Evolutionary conservation across 2,888 invertebrate species (phyloP).

Genomic region (Chymomyza amoena): DNA sequence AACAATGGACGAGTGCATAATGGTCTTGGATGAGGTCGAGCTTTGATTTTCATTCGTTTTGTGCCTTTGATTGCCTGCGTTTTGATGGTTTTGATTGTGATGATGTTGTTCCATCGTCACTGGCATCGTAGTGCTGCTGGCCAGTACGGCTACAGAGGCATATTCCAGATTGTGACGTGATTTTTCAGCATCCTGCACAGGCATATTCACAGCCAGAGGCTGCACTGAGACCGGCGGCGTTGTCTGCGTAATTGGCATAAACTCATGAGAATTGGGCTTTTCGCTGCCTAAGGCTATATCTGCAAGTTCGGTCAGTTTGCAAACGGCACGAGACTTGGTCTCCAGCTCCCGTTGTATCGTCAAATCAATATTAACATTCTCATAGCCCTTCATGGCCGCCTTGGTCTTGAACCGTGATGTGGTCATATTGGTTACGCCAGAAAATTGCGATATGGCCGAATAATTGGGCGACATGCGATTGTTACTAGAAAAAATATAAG

Average conservation of each 20-base stretch:
- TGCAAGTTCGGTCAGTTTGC: conserved; percentile 77
- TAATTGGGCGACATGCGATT: conserved; percentile 75
- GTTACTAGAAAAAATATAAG: conserved; percentile 46
- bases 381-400: conserved; percentile 86
- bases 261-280: conserved; percentile 66
- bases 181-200: neutral
- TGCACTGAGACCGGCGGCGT: conserved; percentile 1
- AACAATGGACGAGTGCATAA: conserved; percentile 69
- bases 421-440: conserved; percentile 74
- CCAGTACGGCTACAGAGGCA: neutral
- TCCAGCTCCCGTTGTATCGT: conserved; percentile 80
- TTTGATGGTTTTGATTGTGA: neutral
- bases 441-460: conserved; percentile 77
- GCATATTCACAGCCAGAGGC: neutral
- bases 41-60: conserved; percentile 72
- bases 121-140: neutral
- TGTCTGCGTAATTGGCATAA: conserved; percentile 27
- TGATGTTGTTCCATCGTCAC: neutral
- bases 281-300: conserved; percentile 78
- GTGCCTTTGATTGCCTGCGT: neutral
- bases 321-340: conserved; percentile 75
- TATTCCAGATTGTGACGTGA: neutral
- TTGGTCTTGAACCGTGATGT: conserved; percentile 83
- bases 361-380: conserved; percentile 83
- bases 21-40: conserved; percentile 75